Percentiles rank a stretch among this genome's conserved stretches.
These are phyloP conservation scores for Drosophila lacteicornis DNA, from an alignment of 1,140 invertebrate genomes.

Conservation along the genomic window DNA sequence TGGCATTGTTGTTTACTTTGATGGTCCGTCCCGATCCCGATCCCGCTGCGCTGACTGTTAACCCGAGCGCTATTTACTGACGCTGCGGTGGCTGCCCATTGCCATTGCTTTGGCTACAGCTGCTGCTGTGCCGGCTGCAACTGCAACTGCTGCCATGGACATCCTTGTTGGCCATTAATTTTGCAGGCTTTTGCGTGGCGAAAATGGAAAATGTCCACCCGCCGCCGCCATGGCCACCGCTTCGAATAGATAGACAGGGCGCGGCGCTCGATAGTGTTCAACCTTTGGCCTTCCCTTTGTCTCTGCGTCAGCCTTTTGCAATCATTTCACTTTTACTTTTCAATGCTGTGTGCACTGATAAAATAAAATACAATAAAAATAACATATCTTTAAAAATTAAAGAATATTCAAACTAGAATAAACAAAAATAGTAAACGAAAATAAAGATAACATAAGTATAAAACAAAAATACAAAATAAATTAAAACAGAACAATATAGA, in stretches of 20 bases:
- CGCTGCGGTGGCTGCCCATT: slow-evolving; percentile 26
- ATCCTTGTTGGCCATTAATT: slow-evolving; percentile 78
- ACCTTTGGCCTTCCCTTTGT: slow-evolving; percentile 58
- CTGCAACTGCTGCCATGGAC: slow-evolving; percentile 49
- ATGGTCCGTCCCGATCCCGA: slow-evolving; percentile 25
- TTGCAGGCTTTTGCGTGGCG: slow-evolving; percentile 68
- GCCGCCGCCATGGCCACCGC: slow-evolving; percentile 16
- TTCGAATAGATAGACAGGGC: slow-evolving; percentile 16
- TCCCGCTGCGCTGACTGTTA: slow-evolving; percentile 36
- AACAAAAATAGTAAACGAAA: too few species aligned
- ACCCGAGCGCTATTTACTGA: slow-evolving; percentile 36
- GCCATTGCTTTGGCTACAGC: slow-evolving; percentile 25
- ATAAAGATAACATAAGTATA: too few species aligned
- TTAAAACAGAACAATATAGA: too few species aligned
- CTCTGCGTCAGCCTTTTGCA: slow-evolving; percentile 55
- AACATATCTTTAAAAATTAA: too few species aligned
- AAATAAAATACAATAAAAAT: too few species aligned
- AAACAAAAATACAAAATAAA: too few species aligned
- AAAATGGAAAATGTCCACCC: slow-evolving; percentile 43
- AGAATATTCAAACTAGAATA: too few species aligned
- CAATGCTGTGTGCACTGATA: slow-evolving; percentile 9
- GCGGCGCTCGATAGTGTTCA: slow-evolving; percentile 34
- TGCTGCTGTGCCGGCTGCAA: slow-evolving; percentile 7
- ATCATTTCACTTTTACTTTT: slow-evolving; percentile 68
- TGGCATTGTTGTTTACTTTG: slow-evolving; percentile 47